phyloP scores from a whole-genome alignment of 2,888 invertebrate genomes.

The Pedicia rivosa region DNA sequence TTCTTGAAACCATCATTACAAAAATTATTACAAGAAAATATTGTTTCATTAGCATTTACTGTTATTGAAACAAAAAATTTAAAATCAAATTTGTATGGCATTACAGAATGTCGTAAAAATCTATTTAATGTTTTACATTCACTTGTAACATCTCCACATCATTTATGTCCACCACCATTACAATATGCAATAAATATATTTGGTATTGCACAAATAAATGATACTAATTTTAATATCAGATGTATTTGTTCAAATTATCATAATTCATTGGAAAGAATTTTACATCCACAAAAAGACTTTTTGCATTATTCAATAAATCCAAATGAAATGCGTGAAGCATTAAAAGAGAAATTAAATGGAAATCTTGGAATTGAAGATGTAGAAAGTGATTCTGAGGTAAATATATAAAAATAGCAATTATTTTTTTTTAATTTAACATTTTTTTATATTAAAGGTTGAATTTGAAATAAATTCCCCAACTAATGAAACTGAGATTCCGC shows the following conservation, averaged over 20 bases:
- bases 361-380: conserved; percentile 4
- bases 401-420: neutral
- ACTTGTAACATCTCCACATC: conserved; percentile 15
- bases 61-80: conserved; percentile 8
- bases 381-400: neutral
- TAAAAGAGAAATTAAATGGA: conserved; percentile 3
- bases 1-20: conserved; percentile 8
- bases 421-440: neutral
- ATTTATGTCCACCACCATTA: conserved; percentile 20
- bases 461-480: neutral
- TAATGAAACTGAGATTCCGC: no score
- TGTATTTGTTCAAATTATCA: conserved; percentile 13
- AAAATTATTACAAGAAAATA: conserved; percentile 15
- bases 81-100: conserved; percentile 13
- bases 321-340: conserved; percentile 16
- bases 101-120: conserved; percentile 15
- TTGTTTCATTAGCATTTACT: conserved; percentile 13
- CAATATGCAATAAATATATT: conserved; percentile 16
- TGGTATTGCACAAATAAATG: conserved; percentile 15
- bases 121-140: conserved; percentile 15
- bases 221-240: conserved; percentile 15
- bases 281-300: conserved; percentile 21
- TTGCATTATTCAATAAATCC: conserved; percentile 18
- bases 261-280: conserved; percentile 16
- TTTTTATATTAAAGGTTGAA: neutral